Evolutionary conservation across 2,888 invertebrate genomes (phyloP).

Genomic region (Herminia tarsipennalis): DNA sequence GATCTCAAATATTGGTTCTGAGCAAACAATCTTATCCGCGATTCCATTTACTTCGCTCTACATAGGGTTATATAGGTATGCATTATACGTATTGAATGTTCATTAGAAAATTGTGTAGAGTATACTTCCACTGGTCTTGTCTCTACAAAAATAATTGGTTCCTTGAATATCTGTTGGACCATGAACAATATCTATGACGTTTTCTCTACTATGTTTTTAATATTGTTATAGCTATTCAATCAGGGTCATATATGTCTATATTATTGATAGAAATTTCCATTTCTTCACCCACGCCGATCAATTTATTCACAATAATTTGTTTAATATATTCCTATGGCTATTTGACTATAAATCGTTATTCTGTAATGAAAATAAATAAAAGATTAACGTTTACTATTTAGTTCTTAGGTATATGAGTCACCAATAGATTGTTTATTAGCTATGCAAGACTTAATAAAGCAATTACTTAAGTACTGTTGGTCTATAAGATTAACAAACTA

Average conservation of each 20-base stretch:
- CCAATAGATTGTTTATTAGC: too few relatives aligned
- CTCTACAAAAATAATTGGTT: too few relatives aligned
- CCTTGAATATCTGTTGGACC: too few relatives aligned
- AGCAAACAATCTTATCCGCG: constrained; percentile 78
- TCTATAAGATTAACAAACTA: too few relatives aligned
- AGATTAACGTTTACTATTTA: constrained; percentile 37
- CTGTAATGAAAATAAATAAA: constrained; percentile 40
- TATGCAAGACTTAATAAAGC: too few relatives aligned
- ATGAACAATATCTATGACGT: too few relatives aligned
- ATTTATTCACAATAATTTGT: constrained; percentile 22
- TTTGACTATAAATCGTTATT: constrained; percentile 42
- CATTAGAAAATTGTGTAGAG: constrained; percentile 21
- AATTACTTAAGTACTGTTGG: too few relatives aligned
- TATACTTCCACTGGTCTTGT: too few relatives aligned
- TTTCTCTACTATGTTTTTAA: too few relatives aligned
- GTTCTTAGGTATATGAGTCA: too few relatives aligned
- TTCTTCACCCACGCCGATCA: constrained; percentile 16
- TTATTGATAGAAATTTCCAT: constrained; percentile 13
- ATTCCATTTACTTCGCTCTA: constrained; percentile 69
- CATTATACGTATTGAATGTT: constrained; percentile 24
- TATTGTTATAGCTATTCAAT: too few relatives aligned
- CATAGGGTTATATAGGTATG: constrained; percentile 46
- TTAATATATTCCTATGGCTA: constrained; percentile 39
- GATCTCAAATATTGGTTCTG: constrained; percentile 77
- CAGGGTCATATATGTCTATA: background rate